phyloP scores from a whole-genome alignment of 1,140 invertebrate species.

The Choristoneura fumiferana region DNA sequence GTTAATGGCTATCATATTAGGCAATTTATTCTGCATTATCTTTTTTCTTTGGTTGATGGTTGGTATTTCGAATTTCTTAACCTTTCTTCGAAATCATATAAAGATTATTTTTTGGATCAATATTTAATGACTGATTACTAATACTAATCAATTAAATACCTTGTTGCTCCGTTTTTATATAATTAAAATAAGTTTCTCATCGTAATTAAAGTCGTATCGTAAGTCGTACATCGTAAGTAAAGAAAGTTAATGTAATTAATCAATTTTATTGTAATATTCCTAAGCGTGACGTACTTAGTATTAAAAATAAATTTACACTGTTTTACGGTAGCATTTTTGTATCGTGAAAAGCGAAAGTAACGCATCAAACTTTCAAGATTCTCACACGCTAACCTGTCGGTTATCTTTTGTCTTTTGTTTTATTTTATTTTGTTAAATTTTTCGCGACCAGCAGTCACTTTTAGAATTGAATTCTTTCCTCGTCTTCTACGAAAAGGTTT shows the following conservation, averaged over 20 bases:
- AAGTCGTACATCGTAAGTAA: no score
- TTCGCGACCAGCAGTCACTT: constrained; percentile 55
- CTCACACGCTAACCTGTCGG: constrained; percentile 23
- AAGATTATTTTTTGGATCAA: no score
- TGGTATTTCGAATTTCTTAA: background rate
- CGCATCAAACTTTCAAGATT: background rate
- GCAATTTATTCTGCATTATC: constrained; percentile 39
- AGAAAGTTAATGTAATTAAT: no score
- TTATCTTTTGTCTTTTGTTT: constrained; percentile 53
- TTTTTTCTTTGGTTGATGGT: background rate
- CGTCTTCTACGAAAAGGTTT: constrained; percentile 75
- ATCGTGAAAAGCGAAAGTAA: background rate
- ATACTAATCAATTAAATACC: no score
- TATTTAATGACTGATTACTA: no score
- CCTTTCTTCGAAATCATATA: background rate
- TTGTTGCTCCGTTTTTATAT: no score
- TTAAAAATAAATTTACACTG: no score
- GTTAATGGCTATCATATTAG: constrained; percentile 55
- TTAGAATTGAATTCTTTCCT: constrained; percentile 74
- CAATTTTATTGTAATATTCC: no score
- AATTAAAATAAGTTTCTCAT: no score
- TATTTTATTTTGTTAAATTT: constrained; percentile 66
- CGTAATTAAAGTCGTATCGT: no score
- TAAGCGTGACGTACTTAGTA: no score
- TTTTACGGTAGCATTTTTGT: background rate